A percentile compares a stretch with the other conserved stretches of the same genome.
Conservation (phyloP, 2,797 vertebrate species). For the Acestrorhynchus altus region DNA sequence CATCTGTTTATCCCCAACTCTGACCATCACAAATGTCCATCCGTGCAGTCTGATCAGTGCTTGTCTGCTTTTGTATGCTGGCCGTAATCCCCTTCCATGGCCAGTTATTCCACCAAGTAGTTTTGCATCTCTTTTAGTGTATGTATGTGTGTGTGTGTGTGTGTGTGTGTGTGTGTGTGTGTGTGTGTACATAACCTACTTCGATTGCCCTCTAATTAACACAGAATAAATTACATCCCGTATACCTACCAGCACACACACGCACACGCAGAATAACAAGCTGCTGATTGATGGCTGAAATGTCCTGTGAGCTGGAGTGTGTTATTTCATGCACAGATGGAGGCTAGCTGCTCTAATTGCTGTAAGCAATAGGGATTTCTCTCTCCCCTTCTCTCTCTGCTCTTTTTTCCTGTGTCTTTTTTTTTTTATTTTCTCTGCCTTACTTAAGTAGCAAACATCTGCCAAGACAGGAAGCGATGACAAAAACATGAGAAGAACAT, state of each 20-base stretch:
- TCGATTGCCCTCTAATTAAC: conserved; percentile 50
- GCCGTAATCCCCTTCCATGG: neutral
- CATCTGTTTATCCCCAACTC: neutral
- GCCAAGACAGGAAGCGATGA: neutral
- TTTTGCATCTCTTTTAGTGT: conserved; percentile 21
- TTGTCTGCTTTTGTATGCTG: neutral
- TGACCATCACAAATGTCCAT: neutral
- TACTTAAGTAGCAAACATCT: neutral
- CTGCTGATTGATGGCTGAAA: conserved; percentile 51
- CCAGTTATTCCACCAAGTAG: conserved; percentile 1
- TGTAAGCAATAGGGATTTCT: conserved; percentile 51
- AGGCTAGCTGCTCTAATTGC: conserved; percentile 63
- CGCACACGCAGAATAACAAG: conserved; percentile 33
- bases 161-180: conserved; percentile 32
- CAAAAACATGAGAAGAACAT: conserved; percentile 60
- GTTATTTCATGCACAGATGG: conserved; percentile 60
- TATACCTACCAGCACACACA: conserved; percentile 29
- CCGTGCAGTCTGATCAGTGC: neutral
- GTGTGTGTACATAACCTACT: conserved; percentile 41
- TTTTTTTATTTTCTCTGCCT: neutral
- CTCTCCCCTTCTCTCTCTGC: neutral
- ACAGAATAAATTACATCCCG: conserved; percentile 46
- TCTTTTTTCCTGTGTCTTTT: neutral
- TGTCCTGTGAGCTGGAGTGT: conserved; percentile 52
- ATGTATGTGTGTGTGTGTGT: conserved; percentile 36